Base-by-base conservation (phyloP, 2,888 invertebrate genomes). In the Dexiosoma caninum region DNA sequence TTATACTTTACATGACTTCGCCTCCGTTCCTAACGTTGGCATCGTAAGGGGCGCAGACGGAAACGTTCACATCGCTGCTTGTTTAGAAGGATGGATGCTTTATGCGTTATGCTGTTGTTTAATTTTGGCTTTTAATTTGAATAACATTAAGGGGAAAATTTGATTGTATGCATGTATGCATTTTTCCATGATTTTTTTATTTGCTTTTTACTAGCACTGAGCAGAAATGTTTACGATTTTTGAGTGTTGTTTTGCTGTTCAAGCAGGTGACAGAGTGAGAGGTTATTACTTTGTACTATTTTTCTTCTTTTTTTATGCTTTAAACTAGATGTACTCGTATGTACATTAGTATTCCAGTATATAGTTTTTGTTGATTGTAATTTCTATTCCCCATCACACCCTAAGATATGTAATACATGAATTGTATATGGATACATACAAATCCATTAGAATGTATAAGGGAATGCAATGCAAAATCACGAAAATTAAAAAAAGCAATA, bases 41-140 rank as follows among this genome's bases (percentile, higher is more conserved):
- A n/a, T 37, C 14, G 7, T 19, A 1, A n/a, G 2, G 9, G 55
- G 4, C 37, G 30, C 6, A 14, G n/a, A 30, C 60, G 19, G 21
- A 1, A 21, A n/a, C 51, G 44, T 16, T 19, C 12, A 5, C 62
- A 27, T 35, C 8, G 27, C 53, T 21, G 40, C 19, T 14, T 49
- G 40, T 42, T 16, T 42, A 30, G 30, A 21, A 51, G 32, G 60
- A 51, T 71, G 71, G 40, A 60, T 60, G 40, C 71, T 62, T 71
- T 71, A 71, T 60, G 71, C 49, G 60, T 71, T 70, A 40, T 71
- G 49, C 59, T 64, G 37, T 57, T 53, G 71, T 64, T 74, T 64
- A 74, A 55, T 74, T 72, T 72, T 74, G 14, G 27, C 27, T 64
- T 74, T 74, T 74, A 74, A 74, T 74, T 74, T 74, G 64, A 74